These are phyloP conservation scores for Anthoscopus minutus DNA, from an alignment of 2,113 vertebrate species.

Conservation along the genomic window DNA sequence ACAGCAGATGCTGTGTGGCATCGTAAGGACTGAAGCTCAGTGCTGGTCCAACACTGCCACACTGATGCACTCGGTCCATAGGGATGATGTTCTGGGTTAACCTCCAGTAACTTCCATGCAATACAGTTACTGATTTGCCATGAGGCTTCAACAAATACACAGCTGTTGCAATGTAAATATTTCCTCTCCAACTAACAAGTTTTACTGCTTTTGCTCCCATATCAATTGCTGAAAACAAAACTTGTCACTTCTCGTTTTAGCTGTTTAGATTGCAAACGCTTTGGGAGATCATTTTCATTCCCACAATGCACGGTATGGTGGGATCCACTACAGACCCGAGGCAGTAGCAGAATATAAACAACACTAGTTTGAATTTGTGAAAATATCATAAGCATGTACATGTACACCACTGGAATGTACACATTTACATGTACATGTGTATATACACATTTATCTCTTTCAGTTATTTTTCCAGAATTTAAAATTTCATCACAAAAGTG, in stretches of 20 bases:
- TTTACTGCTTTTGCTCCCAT: background rate
- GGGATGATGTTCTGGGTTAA: background rate
- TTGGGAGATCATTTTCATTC: background rate
- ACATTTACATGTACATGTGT: background rate
- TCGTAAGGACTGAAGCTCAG: background rate
- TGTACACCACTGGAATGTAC: rapidly evolving
- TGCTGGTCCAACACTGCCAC: background rate
- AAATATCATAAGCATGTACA: background rate
- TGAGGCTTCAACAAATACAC: background rate
- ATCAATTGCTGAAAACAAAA: background rate
- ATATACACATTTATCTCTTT: background rate
- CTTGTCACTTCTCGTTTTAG: background rate
- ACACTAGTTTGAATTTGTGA: background rate
- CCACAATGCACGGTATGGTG: background rate
- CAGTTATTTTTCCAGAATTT: background rate
- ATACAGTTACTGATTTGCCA: background rate
- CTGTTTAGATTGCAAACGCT: background rate
- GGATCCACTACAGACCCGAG: background rate
- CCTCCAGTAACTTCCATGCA: background rate
- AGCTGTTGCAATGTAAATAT: background rate
- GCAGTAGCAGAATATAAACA: background rate
- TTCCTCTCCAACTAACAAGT: background rate
- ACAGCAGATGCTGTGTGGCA: background rate
- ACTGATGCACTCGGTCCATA: background rate
- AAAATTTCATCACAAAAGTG: background rate